Percentiles rank a stretch among this genome's conserved stretches.
phyloP scores from a whole-genome alignment of 2,113 vertebrate genomes.

The Bos indicus region DNA sequence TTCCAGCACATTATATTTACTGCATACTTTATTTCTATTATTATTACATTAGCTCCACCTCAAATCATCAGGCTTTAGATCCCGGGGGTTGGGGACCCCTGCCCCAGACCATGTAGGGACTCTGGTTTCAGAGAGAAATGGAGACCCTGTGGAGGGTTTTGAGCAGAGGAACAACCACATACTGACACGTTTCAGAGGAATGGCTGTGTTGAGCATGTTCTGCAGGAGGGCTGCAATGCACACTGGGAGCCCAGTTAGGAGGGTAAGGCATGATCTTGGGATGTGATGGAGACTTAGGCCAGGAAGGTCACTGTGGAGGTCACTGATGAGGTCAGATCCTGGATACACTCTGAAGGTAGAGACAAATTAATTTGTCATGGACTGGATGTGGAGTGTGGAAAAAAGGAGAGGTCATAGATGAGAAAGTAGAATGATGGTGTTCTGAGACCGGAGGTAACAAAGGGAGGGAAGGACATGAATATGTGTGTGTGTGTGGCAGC shows the following conservation, averaged over 20 bases:
- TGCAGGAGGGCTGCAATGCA: too few species aligned
- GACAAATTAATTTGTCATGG: not conserved
- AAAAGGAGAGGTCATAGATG: not conserved
- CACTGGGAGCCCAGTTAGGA: too few species aligned
- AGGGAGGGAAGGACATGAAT: not conserved
- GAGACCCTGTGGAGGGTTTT: not conserved
- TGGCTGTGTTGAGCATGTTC: accelerated
- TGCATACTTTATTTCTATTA: not conserved
- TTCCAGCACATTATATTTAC: not conserved
- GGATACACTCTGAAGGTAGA: not conserved
- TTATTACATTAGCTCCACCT: not conserved
- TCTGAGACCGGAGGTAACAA: not conserved
- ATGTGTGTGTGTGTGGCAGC: not conserved
- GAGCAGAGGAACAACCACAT: accelerated
- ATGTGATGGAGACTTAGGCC: too few species aligned
- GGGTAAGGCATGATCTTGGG: too few species aligned
- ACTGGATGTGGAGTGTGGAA: not conserved
- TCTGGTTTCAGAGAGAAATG: not conserved
- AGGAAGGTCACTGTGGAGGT: not conserved
- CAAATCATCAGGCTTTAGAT: not conserved
- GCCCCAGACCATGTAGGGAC: not conserved
- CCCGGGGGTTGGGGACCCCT: accelerated
- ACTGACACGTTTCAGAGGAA: not conserved
- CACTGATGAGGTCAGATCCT: not conserved
- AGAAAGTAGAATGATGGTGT: not conserved